A percentile compares a stretch with the other conserved stretches of the same genome.
phyloP scores from a whole-genome alignment of 2,797 vertebrate species.

The Micrastur ruficollis region DNA sequence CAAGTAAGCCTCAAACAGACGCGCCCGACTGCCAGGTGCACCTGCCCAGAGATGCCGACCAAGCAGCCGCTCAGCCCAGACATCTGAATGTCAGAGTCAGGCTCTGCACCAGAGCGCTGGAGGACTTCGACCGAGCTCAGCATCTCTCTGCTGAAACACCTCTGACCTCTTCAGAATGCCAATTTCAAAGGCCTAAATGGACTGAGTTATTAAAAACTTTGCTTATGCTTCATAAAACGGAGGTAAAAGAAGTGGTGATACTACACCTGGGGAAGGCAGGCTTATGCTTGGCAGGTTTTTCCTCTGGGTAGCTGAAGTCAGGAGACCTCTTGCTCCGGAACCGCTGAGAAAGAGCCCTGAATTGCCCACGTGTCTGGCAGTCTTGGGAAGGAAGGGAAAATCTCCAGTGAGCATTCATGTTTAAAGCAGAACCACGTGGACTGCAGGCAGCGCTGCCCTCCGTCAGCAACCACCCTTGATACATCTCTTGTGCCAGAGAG shows the following conservation, averaged over 20 bases:
- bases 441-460: not conserved
- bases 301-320: constrained; percentile 71
- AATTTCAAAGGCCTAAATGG: not conserved
- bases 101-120: not conserved
- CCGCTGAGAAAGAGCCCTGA: constrained; percentile 61
- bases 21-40: not conserved
- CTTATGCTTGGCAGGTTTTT: constrained; percentile 43
- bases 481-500: not conserved
- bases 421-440: not conserved
- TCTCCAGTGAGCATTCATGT: not conserved
- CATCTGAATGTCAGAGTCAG: not conserved
- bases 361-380: constrained; percentile 61
- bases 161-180: not conserved
- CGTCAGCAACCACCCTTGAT: not conserved
- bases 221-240: not conserved
- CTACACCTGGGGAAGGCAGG: constrained; percentile 33
- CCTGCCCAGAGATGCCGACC: not conserved
- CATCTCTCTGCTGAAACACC: not conserved
- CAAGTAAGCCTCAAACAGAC: not conserved
- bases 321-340: constrained; percentile 69
- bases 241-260: not conserved
- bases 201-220: not conserved
- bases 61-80: not conserved
- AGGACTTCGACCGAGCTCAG: not conserved
- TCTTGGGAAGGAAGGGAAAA: constrained; percentile 37